Evolutionary conservation across 2,888 invertebrate genomes (phyloP).

Genomic region (Synanthedon formicaeformis): DNA sequence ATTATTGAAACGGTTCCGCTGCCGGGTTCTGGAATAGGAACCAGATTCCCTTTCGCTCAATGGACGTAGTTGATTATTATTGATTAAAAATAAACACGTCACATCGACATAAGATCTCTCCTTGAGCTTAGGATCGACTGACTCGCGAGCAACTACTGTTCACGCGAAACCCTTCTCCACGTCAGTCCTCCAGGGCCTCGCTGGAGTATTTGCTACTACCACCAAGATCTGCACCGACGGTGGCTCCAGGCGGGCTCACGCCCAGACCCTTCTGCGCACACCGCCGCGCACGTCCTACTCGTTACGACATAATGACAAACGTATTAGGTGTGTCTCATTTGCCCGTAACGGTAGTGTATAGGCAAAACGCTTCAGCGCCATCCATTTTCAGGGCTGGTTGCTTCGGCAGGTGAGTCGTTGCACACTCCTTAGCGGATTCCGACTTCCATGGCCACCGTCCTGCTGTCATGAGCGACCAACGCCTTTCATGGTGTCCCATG

Average conservation of each 20-base stretch:
- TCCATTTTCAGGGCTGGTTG: not conserved
- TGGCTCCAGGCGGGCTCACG: not conserved
- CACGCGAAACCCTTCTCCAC: not conserved
- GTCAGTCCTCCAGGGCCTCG: not conserved
- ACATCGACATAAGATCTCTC: not conserved
- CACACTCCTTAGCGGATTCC: slow-evolving; percentile 74
- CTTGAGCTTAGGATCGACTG: not conserved
- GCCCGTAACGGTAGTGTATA: not conserved
- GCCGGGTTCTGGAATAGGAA: not conserved
- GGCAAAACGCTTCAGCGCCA: not conserved
- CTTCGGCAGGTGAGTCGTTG: slow-evolving; percentile 73
- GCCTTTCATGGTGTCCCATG: slow-evolving; percentile 16
- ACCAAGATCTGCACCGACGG: slow-evolving; percentile 1
- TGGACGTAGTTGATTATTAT: not conserved
- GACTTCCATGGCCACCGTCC: slow-evolving; percentile 83
- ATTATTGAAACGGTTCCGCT: not conserved
- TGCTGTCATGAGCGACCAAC: slow-evolving; percentile 75
- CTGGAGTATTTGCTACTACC: slow-evolving; percentile 1
- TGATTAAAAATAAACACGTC: not conserved
- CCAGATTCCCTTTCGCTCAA: not conserved
- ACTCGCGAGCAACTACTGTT: not conserved
- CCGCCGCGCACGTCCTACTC: slow-evolving; percentile 58
- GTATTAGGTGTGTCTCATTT: not conserved
- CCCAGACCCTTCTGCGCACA: not conserved
- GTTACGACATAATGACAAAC: slow-evolving; percentile 61